Conservation (phyloP, 2,888 invertebrate genomes). For the Cryptosula pallasiana region DNA sequence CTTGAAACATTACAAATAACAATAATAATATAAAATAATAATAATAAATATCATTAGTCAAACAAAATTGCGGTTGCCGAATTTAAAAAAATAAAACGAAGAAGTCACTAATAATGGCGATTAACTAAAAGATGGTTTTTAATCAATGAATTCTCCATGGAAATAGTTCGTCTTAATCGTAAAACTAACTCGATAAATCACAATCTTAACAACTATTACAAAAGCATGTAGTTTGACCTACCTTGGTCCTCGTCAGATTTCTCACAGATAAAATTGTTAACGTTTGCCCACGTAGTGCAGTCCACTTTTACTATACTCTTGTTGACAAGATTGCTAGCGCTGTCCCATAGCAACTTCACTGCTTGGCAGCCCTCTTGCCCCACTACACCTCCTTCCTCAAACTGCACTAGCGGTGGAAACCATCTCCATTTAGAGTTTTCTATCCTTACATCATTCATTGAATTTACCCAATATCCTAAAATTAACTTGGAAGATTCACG, state of each 20-base stretch:
- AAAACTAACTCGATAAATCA: not conserved
- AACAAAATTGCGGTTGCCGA: no score
- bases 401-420: not conserved
- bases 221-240: no score
- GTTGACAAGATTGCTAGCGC: not conserved
- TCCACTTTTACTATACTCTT: not conserved
- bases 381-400: not conserved
- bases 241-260: not conserved
- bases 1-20: no score
- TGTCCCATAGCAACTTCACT: not conserved
- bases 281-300: not conserved
- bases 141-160: no score
- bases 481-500: no score
- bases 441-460: not conserved
- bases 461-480: slow-evolving; percentile 13
- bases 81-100: no score
- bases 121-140: no score
- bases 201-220: not conserved
- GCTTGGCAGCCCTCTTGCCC: not conserved
- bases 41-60: no score
- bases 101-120: no score
- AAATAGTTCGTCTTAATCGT: not conserved
- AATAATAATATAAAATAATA: no score
- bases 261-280: not conserved
- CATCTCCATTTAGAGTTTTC: not conserved